Conservation (phyloP, 1,140 invertebrate genomes). For the Contarinia nasturtii region DNA sequence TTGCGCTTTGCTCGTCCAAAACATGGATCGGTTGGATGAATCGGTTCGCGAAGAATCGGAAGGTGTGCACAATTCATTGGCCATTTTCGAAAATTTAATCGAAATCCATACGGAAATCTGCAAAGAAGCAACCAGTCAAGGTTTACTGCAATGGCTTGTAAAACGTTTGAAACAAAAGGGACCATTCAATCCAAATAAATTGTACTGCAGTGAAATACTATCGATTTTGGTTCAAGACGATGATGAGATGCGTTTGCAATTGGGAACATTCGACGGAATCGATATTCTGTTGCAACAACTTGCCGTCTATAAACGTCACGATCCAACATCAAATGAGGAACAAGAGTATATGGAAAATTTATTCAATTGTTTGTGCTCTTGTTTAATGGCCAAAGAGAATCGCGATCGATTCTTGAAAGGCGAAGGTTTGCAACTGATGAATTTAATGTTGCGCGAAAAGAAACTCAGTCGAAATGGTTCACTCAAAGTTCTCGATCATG, state of each 20-base stretch:
- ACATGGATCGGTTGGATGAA: conserved; percentile 87
- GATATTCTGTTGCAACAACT: conserved; percentile 90
- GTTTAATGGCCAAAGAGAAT: conserved; percentile 73
- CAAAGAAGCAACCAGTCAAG: conserved; percentile 68
- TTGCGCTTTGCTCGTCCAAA: conserved; percentile 79
- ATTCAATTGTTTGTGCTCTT: conserved; percentile 88
- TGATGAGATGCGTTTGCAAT: conserved; percentile 57
- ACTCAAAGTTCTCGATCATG: conserved; percentile 90
- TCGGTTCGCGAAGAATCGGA: conserved; percentile 84
- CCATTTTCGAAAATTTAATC: conserved; percentile 80
- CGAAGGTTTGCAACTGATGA: conserved; percentile 88
- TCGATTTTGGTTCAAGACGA: conserved; percentile 88
- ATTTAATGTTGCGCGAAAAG: conserved; percentile 91
- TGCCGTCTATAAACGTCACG: conserved; percentile 88
- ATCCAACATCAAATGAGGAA: conserved; percentile 79
- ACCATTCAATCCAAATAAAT: conserved; percentile 89
- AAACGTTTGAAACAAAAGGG: conserved; percentile 66
- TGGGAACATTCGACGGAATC: conserved; percentile 89
- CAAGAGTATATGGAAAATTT: conserved; percentile 98
- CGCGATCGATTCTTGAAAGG: conserved; percentile 81
- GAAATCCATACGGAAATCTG: conserved; percentile 77
- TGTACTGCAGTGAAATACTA: conserved; percentile 90
- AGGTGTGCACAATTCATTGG: conserved; percentile 88
- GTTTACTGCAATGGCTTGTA: conserved; percentile 79
- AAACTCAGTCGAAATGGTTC: conserved; percentile 93